phyloP scores from a whole-genome alignment of 2,888 invertebrate species.

The Scaptomyza parva region DNA sequence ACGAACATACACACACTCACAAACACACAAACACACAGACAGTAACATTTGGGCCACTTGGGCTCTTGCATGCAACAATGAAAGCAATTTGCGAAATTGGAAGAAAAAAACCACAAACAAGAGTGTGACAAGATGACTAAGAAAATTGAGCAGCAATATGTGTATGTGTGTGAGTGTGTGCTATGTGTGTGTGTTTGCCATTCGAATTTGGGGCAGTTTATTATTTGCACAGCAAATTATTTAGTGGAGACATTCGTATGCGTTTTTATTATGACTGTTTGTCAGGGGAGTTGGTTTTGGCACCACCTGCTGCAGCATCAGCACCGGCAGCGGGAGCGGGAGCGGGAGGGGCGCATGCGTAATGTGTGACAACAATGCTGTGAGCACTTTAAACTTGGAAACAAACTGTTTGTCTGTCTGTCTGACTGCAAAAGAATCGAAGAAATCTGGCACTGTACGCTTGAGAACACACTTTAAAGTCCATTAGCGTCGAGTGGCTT shows the following conservation, averaged over 20 bases:
- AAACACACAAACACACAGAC: slow-evolving; percentile 28
- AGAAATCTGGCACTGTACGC: slow-evolving; percentile 48
- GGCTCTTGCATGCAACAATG: slow-evolving; percentile 39
- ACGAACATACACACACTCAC: slow-evolving; percentile 22
- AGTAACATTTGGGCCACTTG: slow-evolving; percentile 30
- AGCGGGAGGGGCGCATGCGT: slow-evolving; percentile 66
- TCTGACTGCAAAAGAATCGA: neutral
- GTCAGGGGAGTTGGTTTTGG: slow-evolving; percentile 21
- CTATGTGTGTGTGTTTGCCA: slow-evolving; percentile 11
- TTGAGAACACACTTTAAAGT: slow-evolving; percentile 79
- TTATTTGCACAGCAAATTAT: slow-evolving; percentile 54
- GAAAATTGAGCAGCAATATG: slow-evolving; percentile 5
- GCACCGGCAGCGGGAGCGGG: too few species aligned
- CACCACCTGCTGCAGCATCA: slow-evolving; percentile 41
- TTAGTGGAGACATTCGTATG: slow-evolving; percentile 18
- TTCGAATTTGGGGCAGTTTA: slow-evolving; percentile 55
- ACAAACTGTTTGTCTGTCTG: slow-evolving; percentile 14
- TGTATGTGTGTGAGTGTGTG: too few species aligned
- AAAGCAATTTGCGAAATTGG: slow-evolving; percentile 70
- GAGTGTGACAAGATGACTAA: slow-evolving; percentile 36
- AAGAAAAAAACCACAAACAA: slow-evolving; percentile 51
- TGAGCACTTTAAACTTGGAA: slow-evolving; percentile 49
- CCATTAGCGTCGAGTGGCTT: slow-evolving; percentile 73
- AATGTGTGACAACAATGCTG: slow-evolving; percentile 51
- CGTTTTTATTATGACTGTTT: slow-evolving; percentile 22